A percentile compares a stretch with the other conserved stretches of the same genome.
phyloP scores from a whole-genome alignment of 2,113 vertebrate genomes.

The Clarias magur region DNA sequence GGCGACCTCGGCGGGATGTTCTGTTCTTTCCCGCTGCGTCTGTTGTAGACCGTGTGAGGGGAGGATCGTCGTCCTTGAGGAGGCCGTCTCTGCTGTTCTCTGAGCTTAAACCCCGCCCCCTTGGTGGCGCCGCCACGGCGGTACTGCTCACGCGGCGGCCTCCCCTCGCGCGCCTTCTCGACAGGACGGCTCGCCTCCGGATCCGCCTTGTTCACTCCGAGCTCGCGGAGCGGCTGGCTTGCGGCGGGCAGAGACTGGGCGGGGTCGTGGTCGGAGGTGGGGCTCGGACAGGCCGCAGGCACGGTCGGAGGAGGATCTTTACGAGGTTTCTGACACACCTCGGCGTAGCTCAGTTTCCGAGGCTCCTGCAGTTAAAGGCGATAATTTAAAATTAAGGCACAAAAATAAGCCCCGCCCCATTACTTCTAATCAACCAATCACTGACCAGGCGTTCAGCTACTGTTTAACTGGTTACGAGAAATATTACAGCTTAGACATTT shows the following conservation, averaged over 20 bases:
- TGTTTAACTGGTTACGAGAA: background rate
- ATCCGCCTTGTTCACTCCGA: slow-evolving; percentile 84
- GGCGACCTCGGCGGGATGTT: slow-evolving; percentile 91
- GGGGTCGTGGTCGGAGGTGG: background rate
- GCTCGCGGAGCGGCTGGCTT: slow-evolving; percentile 83
- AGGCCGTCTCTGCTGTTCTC: slow-evolving; percentile 86
- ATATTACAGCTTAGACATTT: background rate
- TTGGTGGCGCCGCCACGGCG: slow-evolving; percentile 76
- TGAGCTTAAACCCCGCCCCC: slow-evolving; percentile 83
- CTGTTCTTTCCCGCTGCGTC: slow-evolving; percentile 93
- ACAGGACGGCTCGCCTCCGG: background rate
- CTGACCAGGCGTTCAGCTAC: background rate
- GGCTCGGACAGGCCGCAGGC: slow-evolving; percentile 53
- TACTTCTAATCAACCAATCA: background rate
- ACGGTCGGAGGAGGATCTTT: slow-evolving; percentile 78
- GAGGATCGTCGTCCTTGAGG: slow-evolving; percentile 69
- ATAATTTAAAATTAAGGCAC: background rate
- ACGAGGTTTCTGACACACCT: slow-evolving; percentile 94
- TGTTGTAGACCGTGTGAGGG: slow-evolving; percentile 84
- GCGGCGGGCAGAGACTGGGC: slow-evolving; percentile 25
- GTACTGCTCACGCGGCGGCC: slow-evolving; percentile 75
- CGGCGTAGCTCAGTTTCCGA: slow-evolving; percentile 94
- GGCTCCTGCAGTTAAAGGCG: slow-evolving; percentile 78
- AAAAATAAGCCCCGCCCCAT: background rate
- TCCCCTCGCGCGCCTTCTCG: slow-evolving; percentile 64